phyloP scores from a whole-genome alignment of 2,888 invertebrate genomes.

The Bombyx huttoni region DNA sequence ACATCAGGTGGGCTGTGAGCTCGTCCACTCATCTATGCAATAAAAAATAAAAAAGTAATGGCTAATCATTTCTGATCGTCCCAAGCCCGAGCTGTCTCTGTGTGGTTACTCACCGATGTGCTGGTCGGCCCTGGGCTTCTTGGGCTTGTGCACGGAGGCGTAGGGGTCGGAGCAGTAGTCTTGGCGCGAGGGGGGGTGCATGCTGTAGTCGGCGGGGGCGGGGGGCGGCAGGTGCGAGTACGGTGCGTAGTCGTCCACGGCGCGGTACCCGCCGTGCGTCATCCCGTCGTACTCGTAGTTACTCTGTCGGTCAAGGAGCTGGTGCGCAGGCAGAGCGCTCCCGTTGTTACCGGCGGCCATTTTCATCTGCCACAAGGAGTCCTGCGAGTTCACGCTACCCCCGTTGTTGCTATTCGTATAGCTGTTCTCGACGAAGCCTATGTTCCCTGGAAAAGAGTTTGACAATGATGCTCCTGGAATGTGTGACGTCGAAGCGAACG shows the following conservation, averaged over 20 bases:
- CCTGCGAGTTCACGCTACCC: constrained; percentile 95
- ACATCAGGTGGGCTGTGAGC: too few species aligned
- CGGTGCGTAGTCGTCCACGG: constrained; percentile 85
- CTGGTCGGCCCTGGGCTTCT: constrained; percentile 84
- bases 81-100: too few species aligned
- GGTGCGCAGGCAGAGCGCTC: constrained; percentile 61
- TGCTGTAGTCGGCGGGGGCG: constrained; percentile 78
- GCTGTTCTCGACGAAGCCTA: constrained; percentile 92
- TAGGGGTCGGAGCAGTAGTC: constrained; percentile 92
- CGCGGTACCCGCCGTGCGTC: constrained; percentile 88
- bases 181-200: constrained; percentile 84
- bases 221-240: constrained; percentile 80
- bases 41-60: too few species aligned
- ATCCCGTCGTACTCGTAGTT: constrained; percentile 82
- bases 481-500: constrained; percentile 6
- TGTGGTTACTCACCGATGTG: constrained; percentile 80
- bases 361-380: constrained; percentile 95
- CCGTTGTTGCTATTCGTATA: constrained; percentile 95
- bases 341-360: constrained; percentile 84
- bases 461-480: constrained; percentile 6
- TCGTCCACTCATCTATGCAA: too few species aligned
- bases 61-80: too few species aligned
- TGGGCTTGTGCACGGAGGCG: constrained; percentile 90
- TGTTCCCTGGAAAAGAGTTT: constrained; percentile 77
- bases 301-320: constrained; percentile 77